These are phyloP conservation scores for Mnemiopsis leidyi DNA, from an alignment of 37 sponge, comb jelly and placozoan species.

Conservation along the genomic window DNA sequence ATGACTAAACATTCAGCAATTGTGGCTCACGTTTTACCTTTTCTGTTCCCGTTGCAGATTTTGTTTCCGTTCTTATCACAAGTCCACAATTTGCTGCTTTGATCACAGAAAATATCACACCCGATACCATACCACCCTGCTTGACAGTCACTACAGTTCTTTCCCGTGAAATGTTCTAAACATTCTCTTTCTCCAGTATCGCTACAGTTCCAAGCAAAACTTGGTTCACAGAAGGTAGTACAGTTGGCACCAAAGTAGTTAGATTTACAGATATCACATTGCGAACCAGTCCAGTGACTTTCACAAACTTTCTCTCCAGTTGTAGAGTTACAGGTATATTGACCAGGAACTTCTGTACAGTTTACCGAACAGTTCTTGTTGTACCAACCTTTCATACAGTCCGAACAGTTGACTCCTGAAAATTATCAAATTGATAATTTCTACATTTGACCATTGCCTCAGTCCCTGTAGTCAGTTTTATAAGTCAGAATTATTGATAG, in stretches of 20 bases:
- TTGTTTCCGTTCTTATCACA: not conserved
- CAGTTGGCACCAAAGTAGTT: not conserved
- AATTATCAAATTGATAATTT: too few species aligned
- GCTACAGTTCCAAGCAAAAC: not conserved
- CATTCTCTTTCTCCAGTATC: not conserved
- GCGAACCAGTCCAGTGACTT: not conserved
- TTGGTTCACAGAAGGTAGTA: not conserved
- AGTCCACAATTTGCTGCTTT: not conserved
- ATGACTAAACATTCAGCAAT: too few species aligned
- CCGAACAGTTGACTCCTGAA: not conserved
- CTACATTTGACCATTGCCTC: too few species aligned
- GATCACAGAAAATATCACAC: not conserved
- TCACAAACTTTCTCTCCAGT: conserved; percentile 22
- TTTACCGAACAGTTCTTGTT: not conserved
- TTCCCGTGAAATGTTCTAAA: not conserved
- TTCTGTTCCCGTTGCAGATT: not conserved
- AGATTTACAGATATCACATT: not conserved
- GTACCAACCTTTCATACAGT: not conserved
- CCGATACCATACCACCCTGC: not conserved
- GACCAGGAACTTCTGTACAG: not conserved
- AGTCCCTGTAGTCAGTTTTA: too few species aligned
- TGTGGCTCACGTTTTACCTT: too few species aligned
- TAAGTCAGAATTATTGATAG: too few species aligned
- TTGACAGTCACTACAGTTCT: not conserved
- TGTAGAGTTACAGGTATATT: not conserved